Conservation (phyloP, 2,113 vertebrate genomes). For the Apodemus speciosus region DNA sequence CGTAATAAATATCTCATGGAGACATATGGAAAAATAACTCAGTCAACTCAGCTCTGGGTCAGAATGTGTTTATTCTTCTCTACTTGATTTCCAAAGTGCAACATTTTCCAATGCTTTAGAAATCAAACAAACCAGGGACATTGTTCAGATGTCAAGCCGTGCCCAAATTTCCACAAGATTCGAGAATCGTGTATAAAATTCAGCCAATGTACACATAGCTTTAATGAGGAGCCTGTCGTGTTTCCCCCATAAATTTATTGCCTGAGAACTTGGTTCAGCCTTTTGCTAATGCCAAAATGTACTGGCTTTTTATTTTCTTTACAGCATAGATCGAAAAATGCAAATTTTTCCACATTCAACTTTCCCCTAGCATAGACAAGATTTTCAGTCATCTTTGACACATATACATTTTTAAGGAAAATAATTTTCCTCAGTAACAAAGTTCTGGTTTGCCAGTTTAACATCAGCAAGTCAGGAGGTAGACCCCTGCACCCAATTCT, state of each 20-base stretch:
- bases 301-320: slow-evolving; percentile 78
- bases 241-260: slow-evolving; percentile 78
- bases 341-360: slow-evolving; percentile 64
- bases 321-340: slow-evolving; percentile 60
- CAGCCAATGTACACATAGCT: slow-evolving; percentile 79
- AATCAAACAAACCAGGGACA: slow-evolving; percentile 75
- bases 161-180: slow-evolving; percentile 78
- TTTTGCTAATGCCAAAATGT: slow-evolving; percentile 74
- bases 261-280: slow-evolving; percentile 76
- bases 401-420: slow-evolving; percentile 57
- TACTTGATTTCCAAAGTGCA: slow-evolving; percentile 77
- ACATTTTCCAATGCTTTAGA: slow-evolving; percentile 77
- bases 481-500: neutral
- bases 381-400: slow-evolving; percentile 63
- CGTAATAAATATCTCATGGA: slow-evolving; percentile 74
- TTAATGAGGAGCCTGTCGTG: slow-evolving; percentile 78
- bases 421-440: slow-evolving; percentile 21
- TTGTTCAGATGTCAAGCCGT: slow-evolving; percentile 75
- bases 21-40: slow-evolving; percentile 74
- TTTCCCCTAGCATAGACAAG: slow-evolving; percentile 59
- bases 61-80: slow-evolving; percentile 74
- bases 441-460: slow-evolving; percentile 57
- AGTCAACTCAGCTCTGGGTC: slow-evolving; percentile 56
- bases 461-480: slow-evolving; percentile 19
- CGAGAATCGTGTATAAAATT: slow-evolving; percentile 77